phyloP scores from a whole-genome alignment of 2,797 vertebrate genomes.

The Xerus rutilus region DNA sequence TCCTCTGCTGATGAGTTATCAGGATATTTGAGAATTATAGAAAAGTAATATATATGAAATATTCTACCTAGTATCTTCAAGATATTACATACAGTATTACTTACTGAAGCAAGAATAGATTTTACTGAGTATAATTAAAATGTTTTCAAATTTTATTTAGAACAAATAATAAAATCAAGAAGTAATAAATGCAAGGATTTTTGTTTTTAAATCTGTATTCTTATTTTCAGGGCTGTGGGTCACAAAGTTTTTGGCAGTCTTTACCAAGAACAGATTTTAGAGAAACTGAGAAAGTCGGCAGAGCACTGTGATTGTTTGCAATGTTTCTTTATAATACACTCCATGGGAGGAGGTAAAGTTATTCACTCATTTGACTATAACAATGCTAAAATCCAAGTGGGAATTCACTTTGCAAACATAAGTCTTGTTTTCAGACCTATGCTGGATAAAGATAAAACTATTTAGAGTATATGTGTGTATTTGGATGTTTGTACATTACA shows the following conservation, averaged over 20 bases:
- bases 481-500: not conserved
- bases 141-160: constrained; percentile 1
- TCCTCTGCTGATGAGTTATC: not conserved
- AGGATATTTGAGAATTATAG: constrained; percentile 23
- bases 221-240: constrained; percentile 94
- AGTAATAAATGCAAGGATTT: constrained; percentile 3
- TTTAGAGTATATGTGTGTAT: not conserved
- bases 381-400: not conserved
- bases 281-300: constrained; percentile 94
- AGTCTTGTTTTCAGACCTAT: constrained; percentile 22
- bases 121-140: constrained; percentile 42
- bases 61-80: not conserved
- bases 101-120: constrained; percentile 13
- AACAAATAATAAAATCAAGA: constrained; percentile 60
- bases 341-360: constrained; percentile 97
- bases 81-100: not conserved
- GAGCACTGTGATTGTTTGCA: constrained; percentile 98
- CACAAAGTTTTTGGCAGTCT: constrained; percentile 93
- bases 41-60: constrained; percentile 3
- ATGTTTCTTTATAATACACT: constrained; percentile 98
- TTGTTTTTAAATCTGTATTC: not conserved
- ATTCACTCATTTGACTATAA: not conserved
- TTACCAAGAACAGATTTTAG: constrained; percentile 94
- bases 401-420: not conserved
- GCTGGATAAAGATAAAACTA: not conserved